These are phyloP conservation scores for Barypeithes pellucidus DNA, from an alignment of 2,888 invertebrate species.

Conservation along the genomic window DNA sequence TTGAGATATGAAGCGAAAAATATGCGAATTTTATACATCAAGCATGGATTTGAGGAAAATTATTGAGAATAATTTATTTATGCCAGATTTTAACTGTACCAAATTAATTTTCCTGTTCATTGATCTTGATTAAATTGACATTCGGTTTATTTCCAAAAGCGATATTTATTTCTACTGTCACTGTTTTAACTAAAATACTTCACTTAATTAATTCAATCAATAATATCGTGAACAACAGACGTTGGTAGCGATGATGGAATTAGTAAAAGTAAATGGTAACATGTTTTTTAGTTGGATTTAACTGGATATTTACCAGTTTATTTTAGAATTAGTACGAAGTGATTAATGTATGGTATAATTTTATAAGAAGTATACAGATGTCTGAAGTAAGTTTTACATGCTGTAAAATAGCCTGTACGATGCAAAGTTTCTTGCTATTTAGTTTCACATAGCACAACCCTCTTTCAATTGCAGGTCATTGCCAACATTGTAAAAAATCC, in stretches of 20 bases:
- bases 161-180: too few relatives aligned
- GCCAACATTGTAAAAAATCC: too few relatives aligned
- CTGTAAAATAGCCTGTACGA: too few relatives aligned
- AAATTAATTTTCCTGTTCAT: background rate
- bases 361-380: too few relatives aligned
- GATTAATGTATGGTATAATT: background rate
- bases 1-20: constrained; percentile 13
- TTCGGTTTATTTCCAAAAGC: too few relatives aligned
- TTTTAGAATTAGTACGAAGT: background rate
- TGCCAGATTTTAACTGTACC: background rate
- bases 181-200: too few relatives aligned
- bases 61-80: constrained; percentile 6
- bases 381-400: too few relatives aligned
- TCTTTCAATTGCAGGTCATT: too few relatives aligned
- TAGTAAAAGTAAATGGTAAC: background rate
- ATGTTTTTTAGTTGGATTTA: constrained; percentile 13
- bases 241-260: background rate
- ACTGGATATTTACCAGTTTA: constrained; percentile 16
- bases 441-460: too few relatives aligned
- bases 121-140: background rate
- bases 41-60: background rate
- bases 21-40: constrained; percentile 11
- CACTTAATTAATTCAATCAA: background rate
- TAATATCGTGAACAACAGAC: background rate
- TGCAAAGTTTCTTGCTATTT: too few relatives aligned